Percentiles rank a stretch among this genome's conserved stretches.
phyloP scores from a whole-genome alignment of 2,888 invertebrate genomes.

The Eupithecia subumbrata region DNA sequence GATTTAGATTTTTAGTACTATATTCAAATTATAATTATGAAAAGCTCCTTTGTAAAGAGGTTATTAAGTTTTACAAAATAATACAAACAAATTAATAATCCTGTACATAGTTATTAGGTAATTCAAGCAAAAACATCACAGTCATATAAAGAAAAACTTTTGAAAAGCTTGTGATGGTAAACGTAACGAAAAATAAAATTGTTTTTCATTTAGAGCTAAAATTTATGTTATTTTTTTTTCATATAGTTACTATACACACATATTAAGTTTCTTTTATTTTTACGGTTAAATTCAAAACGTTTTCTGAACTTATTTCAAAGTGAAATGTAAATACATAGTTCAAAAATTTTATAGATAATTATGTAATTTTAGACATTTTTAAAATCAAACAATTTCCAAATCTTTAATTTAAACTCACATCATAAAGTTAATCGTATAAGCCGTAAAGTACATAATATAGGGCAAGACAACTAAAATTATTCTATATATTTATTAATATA shows the following conservation, averaged over 20 bases:
- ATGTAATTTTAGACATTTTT: not conserved
- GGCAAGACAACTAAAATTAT: conserved; percentile 16
- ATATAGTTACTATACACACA: not conserved
- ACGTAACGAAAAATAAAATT: not conserved
- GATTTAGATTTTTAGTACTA: conserved; percentile 34
- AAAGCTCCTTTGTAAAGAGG: not conserved
- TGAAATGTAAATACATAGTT: not conserved
- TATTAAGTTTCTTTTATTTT: not conserved
- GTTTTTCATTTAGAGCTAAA: not conserved
- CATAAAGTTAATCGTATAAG: not conserved
- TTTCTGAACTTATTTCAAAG: not conserved
- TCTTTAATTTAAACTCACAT: not conserved
- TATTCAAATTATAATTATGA: not conserved
- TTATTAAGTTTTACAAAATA: not conserved
- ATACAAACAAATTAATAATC: not conserved
- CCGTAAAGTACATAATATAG: not conserved
- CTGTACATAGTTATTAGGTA: not conserved
- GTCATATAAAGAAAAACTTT: not conserved
- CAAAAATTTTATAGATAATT: not conserved
- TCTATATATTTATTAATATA: conserved; percentile 15
- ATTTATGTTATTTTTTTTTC: not conserved
- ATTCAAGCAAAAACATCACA: conserved; percentile 8
- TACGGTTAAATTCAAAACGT: not conserved
- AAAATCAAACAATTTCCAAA: not conserved
- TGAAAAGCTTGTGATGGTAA: conserved; percentile 1